These are phyloP conservation scores for Hyaena hyaena DNA, from an alignment of 2,113 vertebrate species.

Conservation along the genomic window DNA sequence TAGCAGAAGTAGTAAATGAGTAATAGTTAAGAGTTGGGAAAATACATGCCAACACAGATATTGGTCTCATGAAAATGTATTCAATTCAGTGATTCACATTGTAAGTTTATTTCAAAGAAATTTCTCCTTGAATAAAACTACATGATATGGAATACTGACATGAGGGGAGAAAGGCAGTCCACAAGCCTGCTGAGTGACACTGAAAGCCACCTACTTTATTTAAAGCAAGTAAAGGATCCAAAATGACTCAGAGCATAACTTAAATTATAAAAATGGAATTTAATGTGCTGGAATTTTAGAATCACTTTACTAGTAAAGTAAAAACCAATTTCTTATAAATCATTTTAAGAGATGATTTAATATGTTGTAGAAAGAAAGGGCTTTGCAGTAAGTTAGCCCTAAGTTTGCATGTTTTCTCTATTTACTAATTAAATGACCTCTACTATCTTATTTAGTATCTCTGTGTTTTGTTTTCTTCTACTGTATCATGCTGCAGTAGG, in stretches of 20 bases:
- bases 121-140: background rate
- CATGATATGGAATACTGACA: background rate
- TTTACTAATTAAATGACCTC: background rate
- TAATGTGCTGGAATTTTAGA: background rate
- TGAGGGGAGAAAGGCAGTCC: background rate
- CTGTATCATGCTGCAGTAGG: background rate
- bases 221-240: background rate
- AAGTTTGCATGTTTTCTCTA: background rate
- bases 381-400: background rate
- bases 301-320: background rate
- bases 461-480: background rate
- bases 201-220: background rate
- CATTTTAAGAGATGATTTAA: background rate
- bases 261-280: background rate
- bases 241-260: background rate
- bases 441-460: background rate
- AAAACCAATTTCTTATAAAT: conserved; percentile 3
- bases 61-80: background rate
- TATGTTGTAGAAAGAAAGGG: background rate
- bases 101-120: conserved; percentile 9
- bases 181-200: too few species aligned
- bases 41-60: background rate
- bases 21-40: background rate
- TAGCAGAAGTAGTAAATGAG: background rate
- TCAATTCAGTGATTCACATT: background rate